These are phyloP conservation scores for Philaethria dido DNA, from an alignment of 2,888 invertebrate species.

Conservation along the genomic window DNA sequence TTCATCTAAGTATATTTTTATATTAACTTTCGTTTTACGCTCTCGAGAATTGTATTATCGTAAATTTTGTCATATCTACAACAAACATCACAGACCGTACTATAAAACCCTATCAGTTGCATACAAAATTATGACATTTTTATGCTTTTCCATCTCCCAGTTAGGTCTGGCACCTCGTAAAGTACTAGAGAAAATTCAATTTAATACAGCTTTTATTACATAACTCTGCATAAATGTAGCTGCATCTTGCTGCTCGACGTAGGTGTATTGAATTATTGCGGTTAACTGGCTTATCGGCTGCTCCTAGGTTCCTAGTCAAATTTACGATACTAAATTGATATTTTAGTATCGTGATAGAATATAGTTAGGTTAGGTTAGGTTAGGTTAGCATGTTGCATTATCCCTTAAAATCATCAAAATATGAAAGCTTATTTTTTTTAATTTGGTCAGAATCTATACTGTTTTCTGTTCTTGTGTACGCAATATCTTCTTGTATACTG, in stretches of 20 bases:
- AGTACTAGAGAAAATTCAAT: conserved; percentile 69
- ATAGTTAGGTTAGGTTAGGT: no score
- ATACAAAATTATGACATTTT: conserved; percentile 73
- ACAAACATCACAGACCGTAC: conserved; percentile 46
- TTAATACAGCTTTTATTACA: conserved; percentile 54
- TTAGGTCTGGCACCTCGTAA: conserved; percentile 67
- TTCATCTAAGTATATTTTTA: conserved; percentile 4
- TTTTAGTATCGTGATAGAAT: conserved; percentile 2
- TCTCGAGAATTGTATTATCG: conserved; percentile 39
- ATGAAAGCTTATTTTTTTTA: no score
- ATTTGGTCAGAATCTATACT: no score
- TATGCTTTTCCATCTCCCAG: conserved; percentile 62
- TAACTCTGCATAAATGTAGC: conserved; percentile 29
- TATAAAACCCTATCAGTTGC: conserved; percentile 70
- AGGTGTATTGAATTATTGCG: conserved; percentile 35
- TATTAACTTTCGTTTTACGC: conserved; percentile 38
- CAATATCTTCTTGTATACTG: no score
- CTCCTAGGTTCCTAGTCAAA: conserved; percentile 12
- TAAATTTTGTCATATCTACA: conserved; percentile 37
- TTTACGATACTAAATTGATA: conserved; percentile 20
- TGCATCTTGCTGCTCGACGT: conserved; percentile 26
- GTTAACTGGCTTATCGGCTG: conserved; percentile 36
- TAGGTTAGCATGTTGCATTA: background rate
- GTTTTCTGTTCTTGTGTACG: no score
- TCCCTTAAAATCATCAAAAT: background rate